These are phyloP conservation scores for Ormyrus pomaceus DNA, from an alignment of 2,888 invertebrate species.

Conservation along the genomic window DNA sequence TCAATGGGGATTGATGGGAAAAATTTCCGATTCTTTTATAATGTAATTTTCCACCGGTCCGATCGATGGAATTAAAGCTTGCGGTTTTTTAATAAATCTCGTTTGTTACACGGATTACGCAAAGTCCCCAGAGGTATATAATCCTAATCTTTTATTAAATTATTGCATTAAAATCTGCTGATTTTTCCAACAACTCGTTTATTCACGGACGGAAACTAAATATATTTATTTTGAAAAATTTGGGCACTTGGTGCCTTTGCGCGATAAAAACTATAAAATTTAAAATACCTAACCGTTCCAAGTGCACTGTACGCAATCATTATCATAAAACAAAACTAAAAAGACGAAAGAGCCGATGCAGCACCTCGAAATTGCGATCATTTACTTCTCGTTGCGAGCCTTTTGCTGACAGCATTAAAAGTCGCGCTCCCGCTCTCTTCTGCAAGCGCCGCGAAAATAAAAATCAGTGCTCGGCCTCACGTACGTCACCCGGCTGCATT, in stretches of 20 bases:
- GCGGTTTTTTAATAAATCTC: background rate
- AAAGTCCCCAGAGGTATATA: too few relatives aligned
- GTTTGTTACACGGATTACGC: too few relatives aligned
- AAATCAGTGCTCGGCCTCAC: conserved; percentile 22
- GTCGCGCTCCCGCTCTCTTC: conserved; percentile 1
- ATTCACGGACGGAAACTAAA: background rate
- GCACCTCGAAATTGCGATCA: background rate
- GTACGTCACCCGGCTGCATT: background rate
- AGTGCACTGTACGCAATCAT: too few relatives aligned
- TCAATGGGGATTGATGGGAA: background rate
- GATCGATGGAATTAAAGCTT: too few relatives aligned
- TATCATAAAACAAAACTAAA: background rate
- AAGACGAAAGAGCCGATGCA: background rate
- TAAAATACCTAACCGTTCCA: too few relatives aligned
- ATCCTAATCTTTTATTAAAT: too few relatives aligned
- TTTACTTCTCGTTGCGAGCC: background rate
- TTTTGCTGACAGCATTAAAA: conserved; percentile 27
- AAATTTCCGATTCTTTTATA: conserved; percentile 7
- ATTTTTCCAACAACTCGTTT: too few relatives aligned
- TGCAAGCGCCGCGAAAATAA: conserved; percentile 19
- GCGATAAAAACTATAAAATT: too few relatives aligned
- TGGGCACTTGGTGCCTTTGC: too few relatives aligned
- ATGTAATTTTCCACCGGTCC: background rate
- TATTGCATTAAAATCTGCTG: too few relatives aligned
- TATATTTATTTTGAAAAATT: background rate